Evolutionary conservation across 2,888 invertebrate genomes (phyloP).

Genomic region (Drosophila mercatorum): DNA sequence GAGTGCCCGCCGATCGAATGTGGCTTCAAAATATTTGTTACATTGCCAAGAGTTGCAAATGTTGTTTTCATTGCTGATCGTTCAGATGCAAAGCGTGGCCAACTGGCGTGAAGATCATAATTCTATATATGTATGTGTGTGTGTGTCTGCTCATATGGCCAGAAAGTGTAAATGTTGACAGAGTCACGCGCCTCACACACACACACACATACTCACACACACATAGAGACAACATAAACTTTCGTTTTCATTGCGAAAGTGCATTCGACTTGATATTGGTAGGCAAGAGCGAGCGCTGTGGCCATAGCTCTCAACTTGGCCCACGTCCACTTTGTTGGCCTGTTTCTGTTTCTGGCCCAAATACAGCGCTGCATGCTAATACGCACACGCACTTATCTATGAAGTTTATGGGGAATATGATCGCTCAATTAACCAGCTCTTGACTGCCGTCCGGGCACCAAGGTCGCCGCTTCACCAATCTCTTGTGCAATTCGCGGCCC

Average conservation of each 20-base stretch:
- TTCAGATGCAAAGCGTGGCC: conserved; percentile 50
- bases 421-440: conserved; percentile 35
- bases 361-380: conserved; percentile 54
- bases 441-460: conserved; percentile 34
- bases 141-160: conserved; percentile 33
- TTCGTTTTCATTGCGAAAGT: conserved; percentile 81
- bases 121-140: conserved; percentile 52
- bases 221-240: conserved; percentile 49
- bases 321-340: conserved; percentile 49
- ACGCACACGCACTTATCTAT: conserved; percentile 21
- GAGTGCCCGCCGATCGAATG: conserved; percentile 49
- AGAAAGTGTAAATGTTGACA: conserved; percentile 71
- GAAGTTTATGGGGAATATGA: conserved; percentile 16
- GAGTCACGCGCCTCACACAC: conserved; percentile 63
- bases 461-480: conserved; percentile 50
- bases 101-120: conserved; percentile 76
- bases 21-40: conserved; percentile 72
- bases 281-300: conserved; percentile 35
- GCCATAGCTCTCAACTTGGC: conserved; percentile 33
- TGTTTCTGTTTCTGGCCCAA: conserved; percentile 47
- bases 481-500: conserved; percentile 39
- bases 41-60: conserved; percentile 69
- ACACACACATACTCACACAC: conserved; percentile 23
- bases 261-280: conserved; percentile 74
- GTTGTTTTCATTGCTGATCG: conserved; percentile 35